These are phyloP conservation scores for Lanistes nyassanus DNA, from an alignment of 1,140 invertebrate genomes.

Conservation along the genomic window DNA sequence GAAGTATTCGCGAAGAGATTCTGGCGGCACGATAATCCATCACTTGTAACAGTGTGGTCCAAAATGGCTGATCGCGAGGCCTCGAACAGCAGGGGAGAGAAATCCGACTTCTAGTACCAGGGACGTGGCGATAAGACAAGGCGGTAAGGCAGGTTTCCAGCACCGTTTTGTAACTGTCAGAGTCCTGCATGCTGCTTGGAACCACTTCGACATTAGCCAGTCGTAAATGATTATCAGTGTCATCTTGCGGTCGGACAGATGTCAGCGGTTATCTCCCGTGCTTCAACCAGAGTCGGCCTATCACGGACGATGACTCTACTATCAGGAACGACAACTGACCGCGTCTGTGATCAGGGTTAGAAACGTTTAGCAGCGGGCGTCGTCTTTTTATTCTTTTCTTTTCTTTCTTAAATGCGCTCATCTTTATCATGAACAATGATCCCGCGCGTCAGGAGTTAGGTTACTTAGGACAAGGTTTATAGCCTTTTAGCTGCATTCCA, in stretches of 20 bases:
- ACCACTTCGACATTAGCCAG: background rate
- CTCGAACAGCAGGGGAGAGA: too few species aligned
- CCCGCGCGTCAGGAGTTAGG: too few species aligned
- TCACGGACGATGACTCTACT: conserved; percentile 6
- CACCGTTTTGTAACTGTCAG: conserved; percentile 15
- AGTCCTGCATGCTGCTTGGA: background rate
- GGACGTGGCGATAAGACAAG: background rate
- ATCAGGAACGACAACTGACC: conserved; percentile 19
- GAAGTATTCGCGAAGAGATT: too few species aligned
- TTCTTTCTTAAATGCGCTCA: too few species aligned
- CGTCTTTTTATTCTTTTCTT: too few species aligned
- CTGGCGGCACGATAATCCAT: too few species aligned
- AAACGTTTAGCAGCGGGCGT: background rate
- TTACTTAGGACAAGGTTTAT: too few species aligned
- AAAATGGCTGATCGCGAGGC: too few species aligned
- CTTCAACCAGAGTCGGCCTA: conserved; percentile 2
- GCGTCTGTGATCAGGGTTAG: conserved; percentile 9
- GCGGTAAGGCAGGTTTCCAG: background rate
- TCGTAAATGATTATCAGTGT: conserved; percentile 2
- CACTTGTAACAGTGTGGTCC: too few species aligned
- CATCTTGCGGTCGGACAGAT: conserved; percentile 16
- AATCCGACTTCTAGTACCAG: background rate
- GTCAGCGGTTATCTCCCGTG: conserved; percentile 23
- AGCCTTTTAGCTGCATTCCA: too few species aligned
- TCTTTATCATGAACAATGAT: too few species aligned